Conservation (phyloP, 2,888 invertebrate species). For the Athripsodes cinereus region DNA sequence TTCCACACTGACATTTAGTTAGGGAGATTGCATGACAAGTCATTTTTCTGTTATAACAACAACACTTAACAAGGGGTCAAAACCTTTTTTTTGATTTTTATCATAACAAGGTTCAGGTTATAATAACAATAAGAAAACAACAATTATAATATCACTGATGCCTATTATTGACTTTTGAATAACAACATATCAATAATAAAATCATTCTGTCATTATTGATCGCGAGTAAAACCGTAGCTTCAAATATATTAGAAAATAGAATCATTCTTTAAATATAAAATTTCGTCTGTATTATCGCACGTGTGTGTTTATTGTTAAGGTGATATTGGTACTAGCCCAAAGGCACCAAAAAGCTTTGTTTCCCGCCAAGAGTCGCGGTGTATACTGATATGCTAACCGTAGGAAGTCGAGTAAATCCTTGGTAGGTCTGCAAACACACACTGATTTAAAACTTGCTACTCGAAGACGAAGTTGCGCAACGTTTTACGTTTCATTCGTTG, state of each 20-base stretch:
- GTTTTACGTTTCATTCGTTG: not conserved
- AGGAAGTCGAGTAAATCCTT: slow-evolving; percentile 6
- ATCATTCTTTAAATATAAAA: too few species aligned
- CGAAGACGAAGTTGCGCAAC: not conserved
- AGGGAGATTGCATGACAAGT: not conserved
- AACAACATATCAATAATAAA: not conserved
- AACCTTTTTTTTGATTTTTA: not conserved
- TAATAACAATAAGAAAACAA: not conserved
- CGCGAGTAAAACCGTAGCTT: too few species aligned
- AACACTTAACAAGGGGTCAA: not conserved
- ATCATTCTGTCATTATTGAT: not conserved
- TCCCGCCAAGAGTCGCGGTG: slow-evolving; percentile 15
- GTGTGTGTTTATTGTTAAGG: too few species aligned
- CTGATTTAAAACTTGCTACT: too few species aligned
- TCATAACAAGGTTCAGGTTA: not conserved
- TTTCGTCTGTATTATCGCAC: not conserved
- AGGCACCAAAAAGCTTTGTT: not conserved
- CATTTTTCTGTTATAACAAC: not conserved
- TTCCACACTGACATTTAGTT: not conserved
- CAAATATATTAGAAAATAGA: too few species aligned
- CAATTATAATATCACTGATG: not conserved
- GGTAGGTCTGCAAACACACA: not conserved
- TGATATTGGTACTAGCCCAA: too few species aligned
- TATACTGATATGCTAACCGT: slow-evolving; percentile 9
- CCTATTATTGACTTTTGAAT: not conserved